phyloP scores from a whole-genome alignment of 2,113 vertebrate genomes.

The Indicator indicator region DNA sequence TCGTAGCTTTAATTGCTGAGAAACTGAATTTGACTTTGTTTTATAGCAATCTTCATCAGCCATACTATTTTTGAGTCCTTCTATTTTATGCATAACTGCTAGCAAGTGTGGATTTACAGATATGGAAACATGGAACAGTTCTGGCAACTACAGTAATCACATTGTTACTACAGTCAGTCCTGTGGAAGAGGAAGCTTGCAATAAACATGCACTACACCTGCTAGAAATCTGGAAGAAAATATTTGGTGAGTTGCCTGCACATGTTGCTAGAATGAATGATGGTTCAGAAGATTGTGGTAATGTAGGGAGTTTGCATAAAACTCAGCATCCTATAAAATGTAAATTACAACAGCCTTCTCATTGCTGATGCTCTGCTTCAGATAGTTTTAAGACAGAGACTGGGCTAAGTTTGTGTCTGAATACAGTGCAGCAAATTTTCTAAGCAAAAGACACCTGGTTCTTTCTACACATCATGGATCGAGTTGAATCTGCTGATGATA shows the following conservation, averaged over 20 bases:
- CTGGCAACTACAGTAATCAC: background rate
- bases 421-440: background rate
- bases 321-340: background rate
- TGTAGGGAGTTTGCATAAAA: background rate
- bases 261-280: background rate
- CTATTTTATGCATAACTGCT: background rate
- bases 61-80: background rate
- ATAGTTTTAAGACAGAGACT: background rate
- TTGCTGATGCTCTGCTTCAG: background rate
- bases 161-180: background rate
- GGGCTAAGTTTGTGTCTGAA: background rate
- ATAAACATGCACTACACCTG: background rate
- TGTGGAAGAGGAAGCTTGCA: background rate
- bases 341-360: background rate
- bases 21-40: background rate
- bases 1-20: background rate
- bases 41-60: background rate
- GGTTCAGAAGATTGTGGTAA: background rate
- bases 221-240: background rate
- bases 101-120: background rate
- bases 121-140: background rate
- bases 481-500: no score
- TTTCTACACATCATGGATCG: background rate
- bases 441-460: background rate
- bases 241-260: background rate